Evolutionary conservation across 2,888 invertebrate species (phyloP).

Genomic region (Drosophila niveifrons): DNA sequence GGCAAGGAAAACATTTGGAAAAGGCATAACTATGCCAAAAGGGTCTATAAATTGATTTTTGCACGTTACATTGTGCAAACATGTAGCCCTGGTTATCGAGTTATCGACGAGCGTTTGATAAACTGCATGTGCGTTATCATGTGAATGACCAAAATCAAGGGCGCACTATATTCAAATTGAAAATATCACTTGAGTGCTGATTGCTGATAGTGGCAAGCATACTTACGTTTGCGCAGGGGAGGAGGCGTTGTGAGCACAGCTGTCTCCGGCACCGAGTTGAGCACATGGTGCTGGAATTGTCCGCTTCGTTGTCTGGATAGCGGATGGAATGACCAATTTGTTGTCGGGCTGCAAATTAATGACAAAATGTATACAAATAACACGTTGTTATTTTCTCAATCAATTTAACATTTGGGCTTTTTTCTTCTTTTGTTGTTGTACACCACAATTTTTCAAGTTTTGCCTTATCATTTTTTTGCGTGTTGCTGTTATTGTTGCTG

Average conservation of each 20-base stretch:
- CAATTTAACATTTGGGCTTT: constrained; percentile 49
- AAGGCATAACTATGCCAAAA: not conserved
- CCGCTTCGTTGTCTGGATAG: constrained; percentile 71
- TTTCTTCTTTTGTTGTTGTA: constrained; percentile 14
- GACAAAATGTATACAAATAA: constrained; percentile 30
- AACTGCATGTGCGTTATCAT: not conserved
- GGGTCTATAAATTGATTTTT: not conserved
- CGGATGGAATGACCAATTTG: constrained; percentile 81
- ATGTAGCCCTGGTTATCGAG: constrained; percentile 51
- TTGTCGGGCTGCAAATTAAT: constrained; percentile 62
- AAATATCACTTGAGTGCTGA: not conserved
- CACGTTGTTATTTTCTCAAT: constrained; percentile 44
- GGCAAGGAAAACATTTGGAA: too few relatives aligned
- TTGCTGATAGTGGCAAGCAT: constrained; percentile 9
- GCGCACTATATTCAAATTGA: constrained; percentile 35
- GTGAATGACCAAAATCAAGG: constrained; percentile 27
- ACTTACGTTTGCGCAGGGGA: constrained; percentile 68
- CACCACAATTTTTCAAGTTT: constrained; percentile 23
- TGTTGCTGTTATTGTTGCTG: constrained; percentile 6
- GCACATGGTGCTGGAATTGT: constrained; percentile 68
- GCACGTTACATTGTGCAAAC: not conserved
- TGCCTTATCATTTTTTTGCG: constrained; percentile 65
- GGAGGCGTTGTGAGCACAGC: constrained; percentile 68
- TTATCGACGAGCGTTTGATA: constrained; percentile 12
- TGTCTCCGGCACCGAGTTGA: constrained; percentile 71